Evolutionary conservation across 2,113 vertebrate genomes (phyloP).

Genomic region (Serilophus lunatus): DNA sequence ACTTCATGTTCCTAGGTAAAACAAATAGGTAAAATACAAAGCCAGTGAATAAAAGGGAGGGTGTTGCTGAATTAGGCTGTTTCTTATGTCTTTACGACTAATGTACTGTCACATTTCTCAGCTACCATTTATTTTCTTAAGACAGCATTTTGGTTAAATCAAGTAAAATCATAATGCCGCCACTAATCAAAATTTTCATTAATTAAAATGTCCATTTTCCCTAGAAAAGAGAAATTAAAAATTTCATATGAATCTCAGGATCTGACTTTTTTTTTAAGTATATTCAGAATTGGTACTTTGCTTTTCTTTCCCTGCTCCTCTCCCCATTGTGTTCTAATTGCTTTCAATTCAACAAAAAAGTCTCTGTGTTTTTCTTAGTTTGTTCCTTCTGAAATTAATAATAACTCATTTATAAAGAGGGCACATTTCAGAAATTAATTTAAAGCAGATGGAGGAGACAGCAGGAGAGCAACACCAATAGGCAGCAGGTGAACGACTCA

Average conservation of each 20-base stretch:
- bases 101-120: background rate
- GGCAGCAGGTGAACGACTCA: constrained; percentile 36
- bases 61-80: background rate
- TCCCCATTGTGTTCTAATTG: constrained; percentile 3
- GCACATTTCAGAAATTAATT: background rate
- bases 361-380: background rate
- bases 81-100: background rate
- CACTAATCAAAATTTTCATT: background rate
- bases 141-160: background rate
- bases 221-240: background rate
- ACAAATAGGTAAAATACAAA: background rate
- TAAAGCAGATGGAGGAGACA: constrained; percentile 42
- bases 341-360: background rate
- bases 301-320: background rate
- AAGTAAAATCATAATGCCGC: background rate
- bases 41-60: background rate
- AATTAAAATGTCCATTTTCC: background rate
- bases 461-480: constrained; percentile 32
- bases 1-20: background rate
- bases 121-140: background rate
- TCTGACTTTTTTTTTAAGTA: background rate
- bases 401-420: constrained; percentile 25
- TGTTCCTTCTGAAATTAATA: constrained; percentile 8
- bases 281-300: background rate
- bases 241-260: background rate